These are phyloP conservation scores for Iselma pallidipennis DNA, from an alignment of 2,888 invertebrate genomes.

Conservation along the genomic window DNA sequence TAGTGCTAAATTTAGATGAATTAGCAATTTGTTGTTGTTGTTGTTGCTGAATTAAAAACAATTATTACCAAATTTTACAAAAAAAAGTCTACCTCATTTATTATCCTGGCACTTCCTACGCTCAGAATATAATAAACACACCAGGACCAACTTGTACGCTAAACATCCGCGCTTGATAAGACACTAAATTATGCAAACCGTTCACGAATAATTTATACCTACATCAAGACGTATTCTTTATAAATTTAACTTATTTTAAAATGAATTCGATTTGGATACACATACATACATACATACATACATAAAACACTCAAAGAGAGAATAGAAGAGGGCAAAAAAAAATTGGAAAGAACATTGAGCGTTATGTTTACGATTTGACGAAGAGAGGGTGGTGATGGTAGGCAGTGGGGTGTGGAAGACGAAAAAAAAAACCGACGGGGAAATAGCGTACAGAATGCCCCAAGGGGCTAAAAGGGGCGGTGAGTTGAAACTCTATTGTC, in stretches of 20 bases:
- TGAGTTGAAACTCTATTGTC: conserved; percentile 20
- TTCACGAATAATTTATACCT: conserved; percentile 21
- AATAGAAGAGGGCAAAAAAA: background rate
- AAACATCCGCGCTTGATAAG: conserved; percentile 1
- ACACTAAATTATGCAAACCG: conserved; percentile 20
- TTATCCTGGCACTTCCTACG: too few relatives aligned
- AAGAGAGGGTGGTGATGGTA: background rate
- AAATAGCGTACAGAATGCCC: conserved; percentile 11
- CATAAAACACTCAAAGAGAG: too few relatives aligned
- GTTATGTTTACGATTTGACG: background rate
- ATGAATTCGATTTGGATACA: conserved; percentile 26
- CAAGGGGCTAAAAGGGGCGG: conserved; percentile 25
- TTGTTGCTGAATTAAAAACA: too few relatives aligned
- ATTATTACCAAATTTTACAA: too few relatives aligned
- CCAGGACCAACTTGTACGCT: too few relatives aligned
- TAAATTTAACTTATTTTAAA: conserved; percentile 25
- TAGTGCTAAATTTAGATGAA: too few relatives aligned
- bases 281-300: too few relatives aligned
- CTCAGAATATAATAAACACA: background rate
- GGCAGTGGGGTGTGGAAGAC: background rate
- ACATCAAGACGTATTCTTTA: conserved; percentile 17
- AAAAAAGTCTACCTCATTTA: too few relatives aligned
- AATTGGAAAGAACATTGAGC: background rate
- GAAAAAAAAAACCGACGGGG: background rate
- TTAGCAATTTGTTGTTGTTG: too few relatives aligned